phyloP scores from a whole-genome alignment of 2,113 vertebrate genomes.

The Ailurus styani region DNA sequence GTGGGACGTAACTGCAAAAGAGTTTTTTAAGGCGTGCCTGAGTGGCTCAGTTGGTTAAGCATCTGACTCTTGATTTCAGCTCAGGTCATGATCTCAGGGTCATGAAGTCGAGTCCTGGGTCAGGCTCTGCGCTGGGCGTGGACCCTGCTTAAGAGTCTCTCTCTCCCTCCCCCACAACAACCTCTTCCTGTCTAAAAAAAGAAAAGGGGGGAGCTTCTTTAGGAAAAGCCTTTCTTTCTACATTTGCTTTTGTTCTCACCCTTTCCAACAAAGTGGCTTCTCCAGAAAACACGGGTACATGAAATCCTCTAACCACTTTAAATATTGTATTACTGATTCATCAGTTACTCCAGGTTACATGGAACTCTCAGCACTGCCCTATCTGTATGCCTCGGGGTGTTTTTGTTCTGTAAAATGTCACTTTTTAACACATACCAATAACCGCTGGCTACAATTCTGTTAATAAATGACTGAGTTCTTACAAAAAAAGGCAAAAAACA shows the following conservation, averaged over 20 bases:
- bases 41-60: background rate
- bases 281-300: background rate
- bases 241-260: background rate
- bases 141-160: background rate
- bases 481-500: background rate
- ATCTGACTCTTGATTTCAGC: background rate
- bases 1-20: background rate
- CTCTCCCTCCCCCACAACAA: background rate
- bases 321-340: background rate
- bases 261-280: background rate
- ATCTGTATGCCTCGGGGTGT: background rate
- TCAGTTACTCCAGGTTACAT: background rate
- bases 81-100: background rate
- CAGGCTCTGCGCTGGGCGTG: background rate
- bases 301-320: background rate
- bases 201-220: background rate
- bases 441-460: background rate
- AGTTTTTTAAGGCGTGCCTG: background rate
- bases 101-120: background rate
- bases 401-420: background rate
- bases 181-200: background rate
- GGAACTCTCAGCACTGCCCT: background rate
- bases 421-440: background rate
- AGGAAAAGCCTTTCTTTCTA: background rate
- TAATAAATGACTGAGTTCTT: constrained; percentile 26